Evolutionary conservation across 2,888 invertebrate genomes (phyloP).

Genomic region (Lumbricus terrestris): DNA sequence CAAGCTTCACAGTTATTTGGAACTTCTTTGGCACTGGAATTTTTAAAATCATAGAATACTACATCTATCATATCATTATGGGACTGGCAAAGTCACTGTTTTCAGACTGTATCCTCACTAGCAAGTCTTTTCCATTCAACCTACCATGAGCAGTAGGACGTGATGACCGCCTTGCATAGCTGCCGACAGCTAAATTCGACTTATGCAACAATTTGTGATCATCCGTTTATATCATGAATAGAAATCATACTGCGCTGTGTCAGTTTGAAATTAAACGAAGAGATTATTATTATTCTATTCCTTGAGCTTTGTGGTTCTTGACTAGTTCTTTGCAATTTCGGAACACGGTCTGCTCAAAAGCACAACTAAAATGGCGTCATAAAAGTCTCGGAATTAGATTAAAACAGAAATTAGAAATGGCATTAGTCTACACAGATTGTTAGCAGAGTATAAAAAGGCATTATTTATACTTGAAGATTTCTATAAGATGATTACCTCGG

Average conservation of each 20-base stretch:
- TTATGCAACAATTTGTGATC: no score
- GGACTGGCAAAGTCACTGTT: neutral
- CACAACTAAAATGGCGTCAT: neutral
- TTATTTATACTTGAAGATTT: neutral
- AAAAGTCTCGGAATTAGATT: neutral
- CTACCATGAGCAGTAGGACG: no score
- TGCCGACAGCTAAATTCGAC: no score
- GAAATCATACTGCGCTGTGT: no score
- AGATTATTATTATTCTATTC: no score
- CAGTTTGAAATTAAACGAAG: no score
- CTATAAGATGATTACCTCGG: conserved; percentile 60
- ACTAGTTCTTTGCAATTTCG: neutral
- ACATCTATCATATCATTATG: neutral
- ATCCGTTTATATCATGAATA: no score
- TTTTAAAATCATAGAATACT: neutral
- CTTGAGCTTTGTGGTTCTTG: neutral
- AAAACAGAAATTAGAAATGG: neutral
- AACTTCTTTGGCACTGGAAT: no score
- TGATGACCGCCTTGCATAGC: no score
- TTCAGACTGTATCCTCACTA: neutral
- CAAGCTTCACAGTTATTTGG: neutral
- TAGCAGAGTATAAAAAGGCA: neutral
- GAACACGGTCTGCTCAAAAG: neutral
- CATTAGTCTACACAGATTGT: neutral
- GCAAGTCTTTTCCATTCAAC: no score